Percentiles rank a stretch among this genome's conserved stretches.
These are phyloP conservation scores for Merluccius polli DNA, from an alignment of 2,797 vertebrate genomes.

Conservation along the genomic window DNA sequence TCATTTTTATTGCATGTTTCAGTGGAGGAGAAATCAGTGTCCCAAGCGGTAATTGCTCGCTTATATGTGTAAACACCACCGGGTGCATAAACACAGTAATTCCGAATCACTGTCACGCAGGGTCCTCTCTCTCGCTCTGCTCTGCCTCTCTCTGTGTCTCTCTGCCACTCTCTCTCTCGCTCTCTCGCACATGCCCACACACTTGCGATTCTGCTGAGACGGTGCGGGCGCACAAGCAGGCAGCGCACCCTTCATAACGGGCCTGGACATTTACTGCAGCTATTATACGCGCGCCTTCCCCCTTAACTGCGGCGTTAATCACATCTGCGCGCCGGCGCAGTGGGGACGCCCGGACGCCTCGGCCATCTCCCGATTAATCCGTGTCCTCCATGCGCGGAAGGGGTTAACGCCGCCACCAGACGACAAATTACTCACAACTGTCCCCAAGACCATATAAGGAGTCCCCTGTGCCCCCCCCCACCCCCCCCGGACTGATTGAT, in stretches of 20 bases:
- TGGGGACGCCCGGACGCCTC: neutral
- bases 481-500: slow-evolving; percentile 70
- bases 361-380: slow-evolving; percentile 63
- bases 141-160: no score
- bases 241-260: slow-evolving; percentile 53
- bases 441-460: slow-evolving; percentile 60
- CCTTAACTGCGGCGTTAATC: slow-evolving; percentile 66
- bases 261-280: slow-evolving; percentile 66
- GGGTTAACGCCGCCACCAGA: slow-evolving; percentile 63
- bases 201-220: slow-evolving; percentile 16
- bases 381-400: slow-evolving; percentile 67
- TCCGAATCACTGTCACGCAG: no score
- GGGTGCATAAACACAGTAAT: no score
- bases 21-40: no score
- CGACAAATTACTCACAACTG: slow-evolving; percentile 65
- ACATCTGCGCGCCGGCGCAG: slow-evolving; percentile 66
- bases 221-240: neutral
- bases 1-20: no score
- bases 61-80: no score
- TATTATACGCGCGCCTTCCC: slow-evolving; percentile 67
- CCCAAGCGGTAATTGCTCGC: no score
- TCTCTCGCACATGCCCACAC: slow-evolving; percentile 20
- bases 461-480: slow-evolving; percentile 30
- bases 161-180: neutral
- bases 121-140: no score